Conservation (phyloP, 2,797 vertebrate genomes). For the Nasua narica region DNA sequence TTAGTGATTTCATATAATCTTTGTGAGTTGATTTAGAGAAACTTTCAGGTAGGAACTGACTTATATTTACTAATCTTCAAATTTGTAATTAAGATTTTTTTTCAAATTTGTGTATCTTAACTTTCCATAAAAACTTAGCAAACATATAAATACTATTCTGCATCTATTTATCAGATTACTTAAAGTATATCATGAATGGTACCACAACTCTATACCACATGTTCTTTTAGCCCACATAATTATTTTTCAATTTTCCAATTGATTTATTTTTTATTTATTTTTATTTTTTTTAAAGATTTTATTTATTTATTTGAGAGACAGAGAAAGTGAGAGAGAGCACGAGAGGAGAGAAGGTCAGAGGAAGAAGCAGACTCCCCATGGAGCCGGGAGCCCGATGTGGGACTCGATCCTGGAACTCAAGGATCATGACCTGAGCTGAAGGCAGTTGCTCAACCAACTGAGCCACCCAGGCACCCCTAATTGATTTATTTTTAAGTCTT, state of each 20-base stretch:
- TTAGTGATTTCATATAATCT: not conserved
- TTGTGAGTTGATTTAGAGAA: not conserved
- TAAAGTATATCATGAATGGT: not conserved
- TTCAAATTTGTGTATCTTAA: not conserved
- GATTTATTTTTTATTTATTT: not conserved
- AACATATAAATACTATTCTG: not conserved
- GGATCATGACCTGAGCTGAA: too few relatives aligned
- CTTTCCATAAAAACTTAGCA: not conserved
- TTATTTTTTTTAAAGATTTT: not conserved
- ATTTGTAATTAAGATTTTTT: not conserved
- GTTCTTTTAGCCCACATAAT: not conserved
- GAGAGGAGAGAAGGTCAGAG: too few relatives aligned
- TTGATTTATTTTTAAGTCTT: not conserved
- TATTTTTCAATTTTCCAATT: not conserved
- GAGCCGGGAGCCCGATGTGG: too few relatives aligned
- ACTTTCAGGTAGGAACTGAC: not conserved
- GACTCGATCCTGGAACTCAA: too few relatives aligned
- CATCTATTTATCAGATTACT: not conserved
- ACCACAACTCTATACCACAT: not conserved
- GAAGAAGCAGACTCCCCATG: too few relatives aligned
- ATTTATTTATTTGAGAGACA: too few relatives aligned
- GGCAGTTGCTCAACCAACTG: too few relatives aligned
- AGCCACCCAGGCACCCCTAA: too few relatives aligned
- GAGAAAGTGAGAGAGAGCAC: too few relatives aligned
- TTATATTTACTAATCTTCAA: not conserved